phyloP scores from a whole-genome alignment of 1,140 invertebrate species.

The Diorhabda carinulata region DNA sequence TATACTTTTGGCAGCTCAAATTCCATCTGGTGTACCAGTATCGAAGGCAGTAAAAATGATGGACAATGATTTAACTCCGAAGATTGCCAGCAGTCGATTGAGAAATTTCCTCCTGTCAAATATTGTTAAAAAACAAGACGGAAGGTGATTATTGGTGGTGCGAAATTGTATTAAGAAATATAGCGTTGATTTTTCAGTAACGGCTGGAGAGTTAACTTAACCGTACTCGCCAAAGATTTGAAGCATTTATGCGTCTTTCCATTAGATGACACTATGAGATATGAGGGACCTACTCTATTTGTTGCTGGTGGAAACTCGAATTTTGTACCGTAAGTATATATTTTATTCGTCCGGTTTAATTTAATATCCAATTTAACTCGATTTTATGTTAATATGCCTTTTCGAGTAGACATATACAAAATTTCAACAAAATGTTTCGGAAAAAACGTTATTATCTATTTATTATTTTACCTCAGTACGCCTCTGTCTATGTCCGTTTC shows the following conservation, averaged over 20 bases:
- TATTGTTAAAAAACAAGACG: neutral
- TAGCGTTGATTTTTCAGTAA: neutral
- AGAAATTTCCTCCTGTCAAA: neutral
- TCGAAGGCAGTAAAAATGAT: neutral
- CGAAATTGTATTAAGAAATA: neutral
- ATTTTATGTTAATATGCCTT: no score
- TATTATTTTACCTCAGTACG: no score
- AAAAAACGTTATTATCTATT: neutral
- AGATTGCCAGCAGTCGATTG: neutral
- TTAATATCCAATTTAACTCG: neutral
- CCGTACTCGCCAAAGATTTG: neutral
- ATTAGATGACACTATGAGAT: neutral
- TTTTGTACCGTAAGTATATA: neutral
- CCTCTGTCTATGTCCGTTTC: no score
- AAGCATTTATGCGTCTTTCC: neutral
- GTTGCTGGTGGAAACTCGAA: neutral
- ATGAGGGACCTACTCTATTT: neutral
- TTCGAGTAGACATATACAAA: neutral
- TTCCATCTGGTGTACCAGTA: neutral
- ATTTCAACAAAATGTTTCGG: neutral
- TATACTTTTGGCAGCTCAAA: neutral
- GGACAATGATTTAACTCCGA: neutral
- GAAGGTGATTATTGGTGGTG: neutral
- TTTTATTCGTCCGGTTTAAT: neutral
- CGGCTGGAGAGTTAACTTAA: neutral